These are phyloP conservation scores for Hippocampus abdominalis DNA, from an alignment of 2,113 vertebrate species.

Conservation along the genomic window DNA sequence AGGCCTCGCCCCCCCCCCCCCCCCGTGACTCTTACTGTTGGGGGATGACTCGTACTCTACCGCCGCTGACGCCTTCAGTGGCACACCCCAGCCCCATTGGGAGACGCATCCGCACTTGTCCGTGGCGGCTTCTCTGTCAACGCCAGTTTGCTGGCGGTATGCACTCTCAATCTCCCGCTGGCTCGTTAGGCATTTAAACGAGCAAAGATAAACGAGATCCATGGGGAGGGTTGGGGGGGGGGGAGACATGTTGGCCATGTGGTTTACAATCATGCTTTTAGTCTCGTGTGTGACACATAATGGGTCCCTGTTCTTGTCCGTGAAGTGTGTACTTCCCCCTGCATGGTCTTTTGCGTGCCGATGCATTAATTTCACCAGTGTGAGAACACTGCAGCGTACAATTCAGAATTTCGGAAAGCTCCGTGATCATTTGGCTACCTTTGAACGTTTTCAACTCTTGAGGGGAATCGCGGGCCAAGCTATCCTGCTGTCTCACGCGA, in stretches of 20 bases:
- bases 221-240: constrained; percentile 2
- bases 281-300: constrained; percentile 43
- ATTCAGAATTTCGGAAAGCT: neutral
- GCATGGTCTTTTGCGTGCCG: constrained; percentile 20
- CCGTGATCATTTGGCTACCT: no score
- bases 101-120: constrained; percentile 62
- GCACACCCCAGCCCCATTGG: constrained; percentile 27
- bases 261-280: constrained; percentile 31
- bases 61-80: neutral
- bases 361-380: neutral
- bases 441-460: no score
- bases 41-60: constrained; percentile 27
- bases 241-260: constrained; percentile 13
- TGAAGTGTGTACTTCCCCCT: constrained; percentile 25
- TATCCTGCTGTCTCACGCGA: constrained; percentile 27
- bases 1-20: constrained; percentile 15
- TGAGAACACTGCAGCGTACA: neutral
- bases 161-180: constrained; percentile 25
- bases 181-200: constrained; percentile 19
- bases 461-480: neutral
- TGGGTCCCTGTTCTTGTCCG: constrained; percentile 40
- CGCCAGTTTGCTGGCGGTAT: constrained; percentile 56
- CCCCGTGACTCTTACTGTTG: neutral
- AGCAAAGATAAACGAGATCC: constrained; percentile 50
- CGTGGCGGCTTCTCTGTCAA: constrained; percentile 56